Evolutionary conservation across 2,797 vertebrate genomes (phyloP).

Genomic region (Cuniculus paca): DNA sequence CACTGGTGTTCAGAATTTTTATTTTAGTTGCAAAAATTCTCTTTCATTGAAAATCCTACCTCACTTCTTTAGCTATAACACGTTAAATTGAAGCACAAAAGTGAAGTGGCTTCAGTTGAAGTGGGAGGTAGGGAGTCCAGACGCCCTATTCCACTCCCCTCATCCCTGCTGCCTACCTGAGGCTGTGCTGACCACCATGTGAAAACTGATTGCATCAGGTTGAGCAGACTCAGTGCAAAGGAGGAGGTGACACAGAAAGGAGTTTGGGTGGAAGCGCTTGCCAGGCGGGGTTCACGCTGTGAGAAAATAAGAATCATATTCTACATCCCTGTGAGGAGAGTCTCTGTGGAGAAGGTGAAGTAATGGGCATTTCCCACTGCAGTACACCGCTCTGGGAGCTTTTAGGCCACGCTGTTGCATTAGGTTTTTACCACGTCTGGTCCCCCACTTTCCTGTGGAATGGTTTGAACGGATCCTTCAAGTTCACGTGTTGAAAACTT

Average conservation of each 20-base stretch:
- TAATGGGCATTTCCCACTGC: background rate
- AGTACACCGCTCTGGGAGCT: background rate
- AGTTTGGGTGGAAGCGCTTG: background rate
- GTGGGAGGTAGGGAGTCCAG: background rate
- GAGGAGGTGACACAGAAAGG: background rate
- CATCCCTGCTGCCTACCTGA: background rate
- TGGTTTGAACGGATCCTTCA: background rate
- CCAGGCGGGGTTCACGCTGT: background rate
- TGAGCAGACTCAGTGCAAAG: background rate
- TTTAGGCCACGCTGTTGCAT: background rate
- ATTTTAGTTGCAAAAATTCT: background rate
- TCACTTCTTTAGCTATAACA: conserved; percentile 45
- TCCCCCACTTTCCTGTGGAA: background rate
- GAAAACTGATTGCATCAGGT: background rate
- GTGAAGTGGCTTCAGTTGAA: background rate
- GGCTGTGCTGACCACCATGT: background rate
- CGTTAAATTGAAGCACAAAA: background rate
- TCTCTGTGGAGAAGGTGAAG: background rate
- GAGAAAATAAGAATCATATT: background rate
- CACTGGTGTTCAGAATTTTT: background rate
- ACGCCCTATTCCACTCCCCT: background rate
- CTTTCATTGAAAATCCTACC: conserved; percentile 32
- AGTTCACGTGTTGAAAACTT: background rate
- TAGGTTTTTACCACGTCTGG: background rate
- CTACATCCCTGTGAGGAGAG: background rate